Evolutionary conservation across 2,888 invertebrate species (phyloP), one percentile per base, ranked within the genome.

Genomic region (Drosophila imparisetae): DNA sequence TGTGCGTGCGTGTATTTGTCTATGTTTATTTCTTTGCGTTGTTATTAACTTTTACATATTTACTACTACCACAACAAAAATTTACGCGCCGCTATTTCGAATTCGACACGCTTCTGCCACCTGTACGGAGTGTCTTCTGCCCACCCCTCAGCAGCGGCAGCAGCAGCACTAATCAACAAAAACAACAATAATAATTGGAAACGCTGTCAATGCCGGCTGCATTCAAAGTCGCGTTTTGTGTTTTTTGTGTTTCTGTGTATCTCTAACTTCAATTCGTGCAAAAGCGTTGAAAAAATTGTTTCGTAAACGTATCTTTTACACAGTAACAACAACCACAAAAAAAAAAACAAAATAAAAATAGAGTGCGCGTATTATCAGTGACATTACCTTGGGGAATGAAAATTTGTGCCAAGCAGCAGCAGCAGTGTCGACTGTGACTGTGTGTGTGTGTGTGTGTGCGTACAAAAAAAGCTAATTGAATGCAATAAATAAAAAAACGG

Each of bases 21-120:
- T 84, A 72, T 80, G 74, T 80, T 83, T 84, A 73, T 86, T 83
- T 83, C 69, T 76, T 83, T 86, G 72, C 83, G 75, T 88, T 88
- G 83, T 88, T 80, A 79, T 86, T 75, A 74, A 79, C 71, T 84
- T 80, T 83, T 81, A 81, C 81, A 76, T 84, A 45, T 45, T 45
- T 45, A 45, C 15, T 21, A 80, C 76, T 58, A 54, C 81, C 66
- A 66, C 72, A 67, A 69, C 68, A 68, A 65, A 68, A 68, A 63
- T 75, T 79, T 71, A 72, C 67, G 71, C 77, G 72, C 69, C 52
- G 69, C 68, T 77, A 27, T 81, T 81, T 74, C 34, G 40, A 29
- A 70, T 78, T 74, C 78, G 73, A 59, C 73, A 77, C 78, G 81
- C 81, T 77, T 78, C 66, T 78, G 81, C 81, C 81, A 78, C 77